These are phyloP conservation scores for Paradoxurus hermaphroditus DNA, from an alignment of 2,113 vertebrate genomes.

Conservation along the genomic window DNA sequence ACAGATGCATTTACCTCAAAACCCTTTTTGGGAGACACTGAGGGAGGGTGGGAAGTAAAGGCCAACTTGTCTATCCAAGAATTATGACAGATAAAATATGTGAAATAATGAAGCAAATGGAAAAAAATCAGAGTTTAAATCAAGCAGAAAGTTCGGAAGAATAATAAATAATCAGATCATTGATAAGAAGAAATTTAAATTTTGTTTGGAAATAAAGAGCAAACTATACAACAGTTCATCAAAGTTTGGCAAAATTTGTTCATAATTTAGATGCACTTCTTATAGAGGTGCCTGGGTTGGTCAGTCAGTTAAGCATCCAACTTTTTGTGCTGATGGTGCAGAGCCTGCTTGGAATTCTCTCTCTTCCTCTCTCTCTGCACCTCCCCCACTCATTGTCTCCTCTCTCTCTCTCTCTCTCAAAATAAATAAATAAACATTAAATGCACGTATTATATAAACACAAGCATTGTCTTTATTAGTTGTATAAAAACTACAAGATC, in stretches of 20 bases:
- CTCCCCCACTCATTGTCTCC: too few species aligned
- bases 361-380: too few species aligned
- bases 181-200: background rate
- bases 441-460: background rate
- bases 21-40: background rate
- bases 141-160: background rate
- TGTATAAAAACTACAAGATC: background rate
- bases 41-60: background rate
- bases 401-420: too few species aligned
- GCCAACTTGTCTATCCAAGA: background rate
- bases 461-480: background rate
- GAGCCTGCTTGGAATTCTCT: too few species aligned
- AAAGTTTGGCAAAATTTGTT: background rate
- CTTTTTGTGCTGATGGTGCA: too few species aligned
- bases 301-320: too few species aligned
- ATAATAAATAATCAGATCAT: background rate
- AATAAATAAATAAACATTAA: background rate
- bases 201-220: background rate
- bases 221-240: background rate
- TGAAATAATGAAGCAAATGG: background rate
- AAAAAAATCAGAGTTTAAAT: background rate
- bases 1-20: background rate
- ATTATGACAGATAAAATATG: background rate
- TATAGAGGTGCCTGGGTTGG: background rate
- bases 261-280: background rate